A percentile compares a stretch with the other conserved stretches of the same genome.
Evolutionary conservation across 92 coral and sea anemone genomes (phyloP).

Genomic region (Parazoanthus atlanticus): DNA sequence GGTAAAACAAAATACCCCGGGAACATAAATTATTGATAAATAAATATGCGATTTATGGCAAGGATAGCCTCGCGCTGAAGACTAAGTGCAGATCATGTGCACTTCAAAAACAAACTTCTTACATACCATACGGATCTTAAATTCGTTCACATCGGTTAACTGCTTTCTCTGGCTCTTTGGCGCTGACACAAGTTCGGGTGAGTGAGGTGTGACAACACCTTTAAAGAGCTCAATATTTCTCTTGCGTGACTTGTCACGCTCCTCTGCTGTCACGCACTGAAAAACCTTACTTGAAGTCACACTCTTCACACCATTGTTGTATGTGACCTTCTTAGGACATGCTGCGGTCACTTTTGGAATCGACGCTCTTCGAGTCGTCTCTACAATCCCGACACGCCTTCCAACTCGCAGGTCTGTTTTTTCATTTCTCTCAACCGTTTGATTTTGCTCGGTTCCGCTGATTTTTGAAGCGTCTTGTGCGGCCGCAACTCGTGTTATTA

Average conservation of each 20-base stretch:
- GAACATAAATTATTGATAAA: no score
- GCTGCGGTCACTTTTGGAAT: neutral
- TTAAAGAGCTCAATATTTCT: neutral
- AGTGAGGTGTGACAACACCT: neutral
- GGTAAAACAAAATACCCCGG: no score
- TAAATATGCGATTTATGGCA: no score
- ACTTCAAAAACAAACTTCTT: no score
- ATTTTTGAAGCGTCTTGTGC: neutral
- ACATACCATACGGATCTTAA: constrained; percentile 30
- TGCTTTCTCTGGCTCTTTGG: constrained; percentile 20
- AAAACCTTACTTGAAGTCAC: neutral
- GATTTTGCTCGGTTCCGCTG: constrained; percentile 11
- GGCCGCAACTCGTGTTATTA: constrained; percentile 30
- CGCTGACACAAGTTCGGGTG: constrained; percentile 6
- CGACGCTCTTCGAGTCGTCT: neutral
- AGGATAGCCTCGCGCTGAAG: no score
- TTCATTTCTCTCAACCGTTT: constrained; percentile 27
- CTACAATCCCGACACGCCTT: constrained; percentile 11
- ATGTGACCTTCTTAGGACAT: neutral
- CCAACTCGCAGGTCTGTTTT: neutral
- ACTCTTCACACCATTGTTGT: neutral
- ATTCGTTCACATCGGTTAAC: neutral
- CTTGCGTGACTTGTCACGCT: constrained; percentile 8
- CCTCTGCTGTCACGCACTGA: neutral
- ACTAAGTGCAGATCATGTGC: no score